phyloP scores from a whole-genome alignment of 2,797 vertebrate genomes.

The Meriones psammophilus region DNA sequence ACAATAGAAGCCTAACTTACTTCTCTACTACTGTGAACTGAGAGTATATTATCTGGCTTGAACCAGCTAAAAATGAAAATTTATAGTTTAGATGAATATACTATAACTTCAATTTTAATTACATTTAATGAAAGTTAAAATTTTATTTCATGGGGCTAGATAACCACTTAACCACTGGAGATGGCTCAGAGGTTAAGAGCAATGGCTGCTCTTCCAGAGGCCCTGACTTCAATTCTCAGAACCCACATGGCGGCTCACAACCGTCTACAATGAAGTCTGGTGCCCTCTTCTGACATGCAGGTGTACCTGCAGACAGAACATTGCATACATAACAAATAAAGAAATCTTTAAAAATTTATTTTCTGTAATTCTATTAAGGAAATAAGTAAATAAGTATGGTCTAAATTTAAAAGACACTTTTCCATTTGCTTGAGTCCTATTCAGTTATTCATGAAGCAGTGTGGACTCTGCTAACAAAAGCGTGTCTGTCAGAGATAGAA shows the following conservation, averaged over 20 bases:
- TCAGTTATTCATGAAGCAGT: not conserved
- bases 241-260: too few relatives aligned
- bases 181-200: too few relatives aligned
- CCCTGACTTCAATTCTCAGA: too few relatives aligned
- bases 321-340: too few relatives aligned
- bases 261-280: too few relatives aligned
- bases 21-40: not conserved
- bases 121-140: conserved; percentile 3
- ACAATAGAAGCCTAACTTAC: not conserved
- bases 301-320: too few relatives aligned
- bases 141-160: not conserved
- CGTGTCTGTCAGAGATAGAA: not conserved
- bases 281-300: too few relatives aligned
- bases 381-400: not conserved
- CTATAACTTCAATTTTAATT: conserved; percentile 34
- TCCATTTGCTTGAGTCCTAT: conserved; percentile 5
- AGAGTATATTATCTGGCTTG: not conserved
- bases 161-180: too few relatives aligned
- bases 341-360: not conserved
- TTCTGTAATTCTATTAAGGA: conserved; percentile 20
- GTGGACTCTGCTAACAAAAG: not conserved
- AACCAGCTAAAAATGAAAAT: not conserved
- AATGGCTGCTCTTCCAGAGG: too few relatives aligned
- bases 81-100: conserved; percentile 5
- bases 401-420: conserved; percentile 15